These are phyloP conservation scores for Thunnus maccoyii DNA, from an alignment of 2,113 vertebrate genomes.

Conservation along the genomic window DNA sequence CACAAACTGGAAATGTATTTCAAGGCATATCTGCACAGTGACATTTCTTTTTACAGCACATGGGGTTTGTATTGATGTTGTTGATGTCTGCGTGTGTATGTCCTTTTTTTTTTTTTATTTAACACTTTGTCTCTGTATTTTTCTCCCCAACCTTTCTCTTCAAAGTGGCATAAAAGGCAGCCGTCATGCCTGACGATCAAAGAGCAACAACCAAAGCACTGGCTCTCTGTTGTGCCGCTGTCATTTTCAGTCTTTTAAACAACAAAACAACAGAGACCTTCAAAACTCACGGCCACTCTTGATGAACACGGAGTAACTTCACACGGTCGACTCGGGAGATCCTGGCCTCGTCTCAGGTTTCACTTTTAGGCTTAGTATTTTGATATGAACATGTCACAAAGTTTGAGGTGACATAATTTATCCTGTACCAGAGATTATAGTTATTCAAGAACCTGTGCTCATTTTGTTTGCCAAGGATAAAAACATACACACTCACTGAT, in stretches of 20 bases:
- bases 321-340: conserved; percentile 4
- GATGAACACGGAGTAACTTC: conserved; percentile 42
- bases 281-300: conserved; percentile 42
- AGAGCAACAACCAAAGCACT: conserved; percentile 61
- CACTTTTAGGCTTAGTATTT: neutral
- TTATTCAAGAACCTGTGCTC: neutral
- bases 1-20: conserved; percentile 11
- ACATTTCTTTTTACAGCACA: conserved; percentile 63
- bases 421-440: conserved; percentile 9
- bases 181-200: conserved; percentile 72
- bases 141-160: conserved; percentile 71
- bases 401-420: conserved; percentile 22
- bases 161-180: conserved; percentile 73
- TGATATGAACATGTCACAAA: neutral
- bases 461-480: neutral
- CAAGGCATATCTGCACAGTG: conserved; percentile 40
- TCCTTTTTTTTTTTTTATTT: conserved; percentile 21
- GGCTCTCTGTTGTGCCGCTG: conserved; percentile 65
- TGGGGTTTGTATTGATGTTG: conserved; percentile 47
- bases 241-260: conserved; percentile 66
- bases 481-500: neutral
- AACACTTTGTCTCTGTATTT: conserved; percentile 42
- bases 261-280: conserved; percentile 60
- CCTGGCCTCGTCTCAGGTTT: neutral
- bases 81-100: conserved; percentile 23